Evolutionary conservation across 35 echinoderm and acorn worm genomes (phyloP).

Genomic region (Strongylocentrotus purpuratus): DNA sequence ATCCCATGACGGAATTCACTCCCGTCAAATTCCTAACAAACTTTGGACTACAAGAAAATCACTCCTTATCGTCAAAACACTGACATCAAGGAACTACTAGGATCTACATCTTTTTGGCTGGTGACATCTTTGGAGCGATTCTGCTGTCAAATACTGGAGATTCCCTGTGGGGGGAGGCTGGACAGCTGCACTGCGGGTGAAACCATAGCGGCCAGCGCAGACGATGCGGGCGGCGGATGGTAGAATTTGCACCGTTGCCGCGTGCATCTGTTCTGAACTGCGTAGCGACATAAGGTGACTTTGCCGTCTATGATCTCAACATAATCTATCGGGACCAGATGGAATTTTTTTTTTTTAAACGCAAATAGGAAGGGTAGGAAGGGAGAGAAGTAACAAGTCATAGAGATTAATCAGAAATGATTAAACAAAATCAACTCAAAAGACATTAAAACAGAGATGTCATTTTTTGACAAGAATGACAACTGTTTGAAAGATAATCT

Average conservation of each 20-base stretch:
- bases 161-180: slow-evolving; percentile 67
- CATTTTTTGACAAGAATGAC: background rate
- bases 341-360: background rate
- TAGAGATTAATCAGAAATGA: slow-evolving; percentile 12
- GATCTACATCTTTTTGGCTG: slow-evolving; percentile 19
- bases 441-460: background rate
- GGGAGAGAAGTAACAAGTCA: slow-evolving; percentile 13
- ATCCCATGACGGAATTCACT: background rate
- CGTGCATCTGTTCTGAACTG: slow-evolving; percentile 94
- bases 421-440: background rate
- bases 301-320: slow-evolving; percentile 99
- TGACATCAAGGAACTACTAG: background rate
- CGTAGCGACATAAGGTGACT: slow-evolving; percentile 99
- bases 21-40: background rate
- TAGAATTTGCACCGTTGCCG: slow-evolving; percentile 99
- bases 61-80: background rate
- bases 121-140: background rate
- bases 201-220: slow-evolving; percentile 70
- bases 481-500: background rate
- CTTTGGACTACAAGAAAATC: background rate
- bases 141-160: slow-evolving; percentile 51
- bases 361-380: background rate
- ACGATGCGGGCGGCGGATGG: slow-evolving; percentile 76
- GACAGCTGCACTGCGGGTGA: slow-evolving; percentile 68
- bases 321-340: slow-evolving; percentile 75